These are phyloP conservation scores for Cryptoleucopteryx plumbea DNA, from an alignment of 2,113 vertebrate genomes.

Conservation along the genomic window DNA sequence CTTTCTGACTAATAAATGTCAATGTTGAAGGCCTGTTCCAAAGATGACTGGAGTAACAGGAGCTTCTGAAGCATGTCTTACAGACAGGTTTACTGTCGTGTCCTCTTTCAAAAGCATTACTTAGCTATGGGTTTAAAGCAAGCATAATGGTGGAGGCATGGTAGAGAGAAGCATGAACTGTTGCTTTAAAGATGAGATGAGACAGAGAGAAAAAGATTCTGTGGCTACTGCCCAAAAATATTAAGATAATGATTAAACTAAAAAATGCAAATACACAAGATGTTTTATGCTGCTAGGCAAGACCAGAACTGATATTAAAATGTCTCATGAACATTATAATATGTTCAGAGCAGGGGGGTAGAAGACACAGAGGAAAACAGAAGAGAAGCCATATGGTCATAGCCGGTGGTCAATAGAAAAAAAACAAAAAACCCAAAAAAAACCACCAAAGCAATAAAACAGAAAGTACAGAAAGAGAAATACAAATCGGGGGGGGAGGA, in stretches of 20 bases:
- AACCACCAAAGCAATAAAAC: not conserved
- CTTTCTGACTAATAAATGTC: not conserved
- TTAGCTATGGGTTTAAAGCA: not conserved
- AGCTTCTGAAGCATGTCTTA: not conserved
- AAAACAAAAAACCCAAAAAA: not conserved
- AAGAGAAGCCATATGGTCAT: conserved; percentile 69
- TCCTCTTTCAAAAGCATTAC: not conserved
- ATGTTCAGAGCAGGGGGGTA: conserved; percentile 43
- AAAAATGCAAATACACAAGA: conserved; percentile 77
- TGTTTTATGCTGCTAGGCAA: conserved; percentile 70
- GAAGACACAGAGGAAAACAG: conserved; percentile 64
- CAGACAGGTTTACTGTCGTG: not conserved
- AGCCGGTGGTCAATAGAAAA: conserved; percentile 56
- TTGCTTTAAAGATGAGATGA: conserved; percentile 31
- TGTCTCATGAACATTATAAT: conserved; percentile 66
- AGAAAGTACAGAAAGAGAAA: conserved; percentile 35
- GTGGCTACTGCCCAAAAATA: conserved; percentile 71
- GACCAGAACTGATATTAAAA: conserved; percentile 59
- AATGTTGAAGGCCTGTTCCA: not conserved
- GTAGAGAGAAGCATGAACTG: not conserved
- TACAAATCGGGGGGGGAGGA: not conserved
- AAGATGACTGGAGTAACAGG: not conserved
- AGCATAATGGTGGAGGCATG: fast-evolving
- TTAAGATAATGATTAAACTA: conserved; percentile 74
- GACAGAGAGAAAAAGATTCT: conserved; percentile 42